Base-by-base conservation (phyloP, 2,797 vertebrate species). In the Gallinago nigripennis region DNA sequence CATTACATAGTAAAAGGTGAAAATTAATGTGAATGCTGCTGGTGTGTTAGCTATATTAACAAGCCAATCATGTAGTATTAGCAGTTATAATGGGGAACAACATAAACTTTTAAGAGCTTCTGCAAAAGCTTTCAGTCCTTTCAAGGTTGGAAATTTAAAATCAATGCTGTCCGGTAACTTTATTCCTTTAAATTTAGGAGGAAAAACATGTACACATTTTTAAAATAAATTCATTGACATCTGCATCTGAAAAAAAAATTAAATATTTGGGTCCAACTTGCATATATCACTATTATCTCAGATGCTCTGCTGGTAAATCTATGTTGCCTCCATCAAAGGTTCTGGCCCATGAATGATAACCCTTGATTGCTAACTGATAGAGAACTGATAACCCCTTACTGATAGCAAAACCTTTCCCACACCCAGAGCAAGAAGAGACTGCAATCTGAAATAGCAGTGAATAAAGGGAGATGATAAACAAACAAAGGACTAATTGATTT, bases 1-100 rank as follows among this genome's bases (percentile, higher is more conserved):
- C 71, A 20, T 92, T 96, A 50, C 81, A 90, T 56, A 94, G 95
- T 93, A 96, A 94, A 95, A 96, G 68, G 92, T 90, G 94, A 95
- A 93, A 95, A 96, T 96, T 93, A 86, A 96, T 69, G 70, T 78
- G 82, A 94, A 64, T 78, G 82, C 31, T 87, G 84, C 70, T 81
- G 65, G 69, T 90, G 85, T 93, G 63, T 93, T 83, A 87, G 68
- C 69, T 85, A 8, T 68, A 90, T 91, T 97, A 94, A 83, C 77
- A 91, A 94, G 76, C 54, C 83, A 91, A 78, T 92, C 82, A 71
- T 54, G 72, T 66, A 78, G 82, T 76, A 94, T 94, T 93, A 92
- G 83, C 64, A 82, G 76, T 68, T 90, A 72, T 90, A 93, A 84
- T 85, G 65, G 70, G 51, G 65, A 88, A 66, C 25, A 88, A 68